Conservation (phyloP, 2,888 invertebrate genomes). For the Tenthredo distinguenda region DNA sequence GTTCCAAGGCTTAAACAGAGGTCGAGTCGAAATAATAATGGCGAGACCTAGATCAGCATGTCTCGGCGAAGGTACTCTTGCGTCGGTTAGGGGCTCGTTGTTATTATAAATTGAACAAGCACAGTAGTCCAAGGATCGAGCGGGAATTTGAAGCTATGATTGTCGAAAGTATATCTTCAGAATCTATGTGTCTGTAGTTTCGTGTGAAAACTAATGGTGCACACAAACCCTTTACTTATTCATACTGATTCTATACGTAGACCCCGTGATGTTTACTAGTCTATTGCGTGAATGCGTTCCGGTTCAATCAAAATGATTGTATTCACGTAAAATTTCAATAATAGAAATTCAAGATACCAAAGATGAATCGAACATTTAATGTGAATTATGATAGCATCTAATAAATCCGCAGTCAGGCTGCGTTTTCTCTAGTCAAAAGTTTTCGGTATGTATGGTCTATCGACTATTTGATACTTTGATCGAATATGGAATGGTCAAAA, state of each 20-base stretch:
- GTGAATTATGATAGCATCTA: background rate
- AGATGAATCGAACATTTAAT: background rate
- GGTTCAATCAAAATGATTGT: too few relatives aligned
- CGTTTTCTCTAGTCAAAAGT: background rate
- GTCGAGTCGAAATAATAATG: slow-evolving; percentile 39
- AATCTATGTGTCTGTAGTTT: background rate
- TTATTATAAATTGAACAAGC: slow-evolving; percentile 26
- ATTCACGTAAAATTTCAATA: too few relatives aligned
- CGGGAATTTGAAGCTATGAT: background rate
- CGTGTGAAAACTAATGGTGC: background rate
- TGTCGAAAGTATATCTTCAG: background rate
- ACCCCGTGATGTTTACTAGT: background rate
- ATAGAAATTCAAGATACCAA: too few relatives aligned
- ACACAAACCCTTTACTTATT: background rate
- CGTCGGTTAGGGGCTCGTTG: slow-evolving; percentile 53
- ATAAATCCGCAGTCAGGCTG: background rate
- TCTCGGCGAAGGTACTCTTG: slow-evolving; percentile 54
- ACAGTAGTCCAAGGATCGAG: slow-evolving; percentile 6
- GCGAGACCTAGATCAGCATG: slow-evolving; percentile 44
- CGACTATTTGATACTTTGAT: background rate
- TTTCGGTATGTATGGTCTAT: background rate
- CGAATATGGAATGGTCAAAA: background rate
- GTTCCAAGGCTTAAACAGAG: slow-evolving; percentile 60
- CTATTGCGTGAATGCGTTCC: too few relatives aligned
- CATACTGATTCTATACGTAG: background rate